These are phyloP conservation scores for Bathynomus jamesi DNA, from an alignment of 1,140 invertebrate genomes.

Conservation along the genomic window DNA sequence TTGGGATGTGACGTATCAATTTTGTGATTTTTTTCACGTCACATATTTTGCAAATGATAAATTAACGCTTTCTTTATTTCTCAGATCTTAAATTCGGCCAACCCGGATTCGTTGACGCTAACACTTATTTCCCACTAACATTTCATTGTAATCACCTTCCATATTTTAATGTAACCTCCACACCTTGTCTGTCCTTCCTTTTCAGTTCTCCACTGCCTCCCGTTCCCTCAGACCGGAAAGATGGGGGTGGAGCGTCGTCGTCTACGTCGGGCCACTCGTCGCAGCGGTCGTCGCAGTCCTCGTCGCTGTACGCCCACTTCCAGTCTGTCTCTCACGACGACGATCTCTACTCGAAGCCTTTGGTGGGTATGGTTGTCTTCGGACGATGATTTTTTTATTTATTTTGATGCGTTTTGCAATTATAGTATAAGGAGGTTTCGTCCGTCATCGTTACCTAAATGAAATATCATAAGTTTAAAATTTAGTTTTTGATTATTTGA, in stretches of 20 bases:
- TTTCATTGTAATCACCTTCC: too few species aligned
- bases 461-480: too few species aligned
- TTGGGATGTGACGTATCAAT: background rate
- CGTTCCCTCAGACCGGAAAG: slow-evolving; percentile 52
- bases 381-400: too few species aligned
- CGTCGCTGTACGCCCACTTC: slow-evolving; percentile 29
- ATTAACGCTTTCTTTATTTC: background rate
- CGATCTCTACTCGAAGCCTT: slow-evolving; percentile 57
- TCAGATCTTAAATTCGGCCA: background rate
- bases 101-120: too few species aligned
- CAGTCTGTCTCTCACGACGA: slow-evolving; percentile 51
- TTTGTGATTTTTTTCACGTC: background rate
- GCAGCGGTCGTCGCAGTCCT: slow-evolving; percentile 37
- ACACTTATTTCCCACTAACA: too few species aligned
- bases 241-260: slow-evolving; percentile 42
- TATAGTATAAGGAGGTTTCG: too few species aligned
- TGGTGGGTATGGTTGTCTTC: slow-evolving; percentile 37
- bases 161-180: slow-evolving; percentile 2
- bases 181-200: slow-evolving; percentile 20
- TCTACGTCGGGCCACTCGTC: slow-evolving; percentile 42
- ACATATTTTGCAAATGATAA: background rate
- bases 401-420: too few species aligned
- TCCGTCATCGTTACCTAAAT: too few species aligned
- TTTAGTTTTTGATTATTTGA: too few species aligned
- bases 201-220: slow-evolving; percentile 62